Evolutionary conservation across 2,113 vertebrate genomes (phyloP), one percentile per base, ranked within the genome.

Genomic region (Microcebus jonahi): DNA sequence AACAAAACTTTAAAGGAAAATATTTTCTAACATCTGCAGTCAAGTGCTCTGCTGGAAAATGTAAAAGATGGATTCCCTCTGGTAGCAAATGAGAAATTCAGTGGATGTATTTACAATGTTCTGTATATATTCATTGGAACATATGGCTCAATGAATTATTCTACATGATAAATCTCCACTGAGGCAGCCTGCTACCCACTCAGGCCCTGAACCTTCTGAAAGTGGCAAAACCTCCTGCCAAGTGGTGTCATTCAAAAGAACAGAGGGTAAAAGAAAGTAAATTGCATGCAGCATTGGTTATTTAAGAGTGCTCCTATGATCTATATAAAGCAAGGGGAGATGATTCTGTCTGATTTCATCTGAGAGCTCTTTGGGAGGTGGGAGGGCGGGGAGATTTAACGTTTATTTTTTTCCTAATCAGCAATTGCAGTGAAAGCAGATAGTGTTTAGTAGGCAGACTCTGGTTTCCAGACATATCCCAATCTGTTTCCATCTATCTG

Each of bases 61-160:
- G 97, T 82, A 77, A 97, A 97, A 95, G 96, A 96, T 76, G 91
- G 94, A 93, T 86, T 17, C 96, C 97, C 95, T 97, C 89, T 92
- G 88, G 95, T 96, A 98, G 93, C 97, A 95, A 92, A 98, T 97
- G 93, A 91, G 95, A 93, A 97, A 94, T 83, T 97, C 88, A 77
- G 88, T 68, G 39, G 94, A 97, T 84, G 96, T 90, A 96, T 96
- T 98, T 97, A 88, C 98, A 97, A 94, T 86, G 82, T 97, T 95
- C 95, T 95, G 93, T 75, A n/a, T 68, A n/a, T 96, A 98, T 94
- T 98, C 73, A 91, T 96, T 96, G 95, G 93, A 98, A 96, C 95
- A 97, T 95, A 97, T 83, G 97, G 96, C 93, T 93, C 96, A 76
- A 97, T 96, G 95, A 98, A 97, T 98, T 98, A 98, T 95, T 98